These are phyloP conservation scores for Artibeus lituratus DNA, from an alignment of 2,797 vertebrate genomes.

Conservation along the genomic window DNA sequence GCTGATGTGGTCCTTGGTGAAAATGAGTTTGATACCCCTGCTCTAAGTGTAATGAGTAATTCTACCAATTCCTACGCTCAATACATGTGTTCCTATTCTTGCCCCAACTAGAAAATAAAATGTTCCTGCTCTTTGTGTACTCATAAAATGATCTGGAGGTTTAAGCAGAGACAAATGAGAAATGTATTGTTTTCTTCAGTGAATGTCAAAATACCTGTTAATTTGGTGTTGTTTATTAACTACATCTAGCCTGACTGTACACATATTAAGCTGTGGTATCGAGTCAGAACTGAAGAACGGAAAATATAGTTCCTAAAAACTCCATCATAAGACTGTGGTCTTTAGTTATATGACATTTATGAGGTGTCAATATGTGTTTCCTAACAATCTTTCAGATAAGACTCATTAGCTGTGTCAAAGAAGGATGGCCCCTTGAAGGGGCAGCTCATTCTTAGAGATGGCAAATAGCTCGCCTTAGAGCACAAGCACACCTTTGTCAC, in stretches of 20 bases:
- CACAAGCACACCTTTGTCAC: not conserved
- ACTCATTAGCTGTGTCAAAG: not conserved
- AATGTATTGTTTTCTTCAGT: not conserved
- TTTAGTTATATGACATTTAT: not conserved
- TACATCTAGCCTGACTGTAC: not conserved
- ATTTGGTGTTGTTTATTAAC: not conserved
- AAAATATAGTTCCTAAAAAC: not conserved
- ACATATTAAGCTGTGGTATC: not conserved
- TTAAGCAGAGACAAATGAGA: slow-evolving; percentile 38
- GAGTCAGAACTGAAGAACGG: not conserved
- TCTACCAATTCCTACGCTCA: not conserved
- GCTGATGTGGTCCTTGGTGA: too few relatives aligned
- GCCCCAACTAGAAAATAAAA: slow-evolving; percentile 12
- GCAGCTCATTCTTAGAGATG: not conserved
- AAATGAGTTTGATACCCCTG: too few relatives aligned
- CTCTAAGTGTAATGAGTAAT: not conserved
- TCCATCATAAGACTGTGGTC: not conserved
- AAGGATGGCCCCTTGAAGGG: not conserved
- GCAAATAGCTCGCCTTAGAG: not conserved
- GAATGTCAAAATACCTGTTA: not conserved
- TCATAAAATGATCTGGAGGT: not conserved
- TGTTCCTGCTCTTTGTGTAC: not conserved
- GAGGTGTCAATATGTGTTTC: slow-evolving; percentile 9
- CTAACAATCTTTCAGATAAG: not conserved
- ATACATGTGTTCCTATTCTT: not conserved